Evolutionary conservation across 2,888 invertebrate genomes (phyloP).

Genomic region (Poecilobothrus nobilitatus): DNA sequence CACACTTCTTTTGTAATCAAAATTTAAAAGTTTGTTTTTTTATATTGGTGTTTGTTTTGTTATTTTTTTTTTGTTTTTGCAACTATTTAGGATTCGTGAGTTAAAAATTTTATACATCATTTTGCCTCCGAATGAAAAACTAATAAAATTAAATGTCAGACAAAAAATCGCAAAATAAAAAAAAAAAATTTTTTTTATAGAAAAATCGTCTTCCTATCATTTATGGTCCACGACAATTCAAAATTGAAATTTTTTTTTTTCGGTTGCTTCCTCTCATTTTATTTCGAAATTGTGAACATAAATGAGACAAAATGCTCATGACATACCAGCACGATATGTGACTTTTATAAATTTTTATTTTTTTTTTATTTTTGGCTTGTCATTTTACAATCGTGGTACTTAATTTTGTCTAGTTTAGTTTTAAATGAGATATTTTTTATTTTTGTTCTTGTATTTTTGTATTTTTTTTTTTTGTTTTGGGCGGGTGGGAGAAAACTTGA

Average conservation of each 20-base stretch:
- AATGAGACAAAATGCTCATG: neutral
- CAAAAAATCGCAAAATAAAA: no score
- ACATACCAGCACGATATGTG: constrained; percentile 3
- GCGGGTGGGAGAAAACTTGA: no score
- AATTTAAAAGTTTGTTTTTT: neutral
- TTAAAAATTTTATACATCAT: neutral
- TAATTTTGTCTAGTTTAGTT: no score
- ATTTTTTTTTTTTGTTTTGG: no score
- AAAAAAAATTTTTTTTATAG: no score
- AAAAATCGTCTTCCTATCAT: neutral
- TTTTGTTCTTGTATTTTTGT: no score
- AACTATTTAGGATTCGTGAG: neutral
- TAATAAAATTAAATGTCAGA: no score
- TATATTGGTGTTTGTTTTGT: neutral
- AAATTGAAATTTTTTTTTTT: no score
- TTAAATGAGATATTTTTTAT: no score
- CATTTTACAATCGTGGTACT: neutral
- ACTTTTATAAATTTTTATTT: neutral
- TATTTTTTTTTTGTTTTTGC: neutral
- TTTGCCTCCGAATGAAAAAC: no score
- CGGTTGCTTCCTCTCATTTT: neutral
- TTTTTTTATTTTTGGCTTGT: neutral
- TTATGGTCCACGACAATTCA: constrained; percentile 2
- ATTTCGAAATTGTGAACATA: neutral
- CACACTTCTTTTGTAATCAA: neutral